Percentiles rank a stretch among this genome's conserved stretches.
These are phyloP conservation scores for Vipera ursinii DNA, from an alignment of 2,797 vertebrate species.

Conservation along the genomic window DNA sequence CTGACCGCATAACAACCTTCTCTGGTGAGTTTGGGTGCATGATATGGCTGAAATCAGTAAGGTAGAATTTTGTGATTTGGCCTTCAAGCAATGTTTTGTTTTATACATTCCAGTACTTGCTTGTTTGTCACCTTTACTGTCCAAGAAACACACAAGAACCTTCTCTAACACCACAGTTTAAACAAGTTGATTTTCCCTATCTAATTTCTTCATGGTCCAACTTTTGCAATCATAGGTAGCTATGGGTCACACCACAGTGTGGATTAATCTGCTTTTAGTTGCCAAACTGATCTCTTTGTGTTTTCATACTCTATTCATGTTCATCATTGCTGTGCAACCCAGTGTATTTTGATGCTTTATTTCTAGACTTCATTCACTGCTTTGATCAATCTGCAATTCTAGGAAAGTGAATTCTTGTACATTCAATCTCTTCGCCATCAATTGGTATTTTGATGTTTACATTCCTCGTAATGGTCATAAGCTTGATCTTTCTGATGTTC, in stretches of 20 bases:
- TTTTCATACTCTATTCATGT: not conserved
- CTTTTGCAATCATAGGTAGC: not conserved
- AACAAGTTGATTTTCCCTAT: not conserved
- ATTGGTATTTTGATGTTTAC: not conserved
- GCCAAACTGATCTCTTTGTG: not conserved
- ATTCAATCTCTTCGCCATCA: not conserved
- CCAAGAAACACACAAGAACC: not conserved
- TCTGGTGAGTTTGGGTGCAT: not conserved
- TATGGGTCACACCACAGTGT: not conserved
- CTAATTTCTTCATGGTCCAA: not conserved
- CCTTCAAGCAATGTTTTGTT: not conserved
- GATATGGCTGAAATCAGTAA: not conserved
- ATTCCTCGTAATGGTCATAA: not conserved
- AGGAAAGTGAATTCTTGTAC: not conserved
- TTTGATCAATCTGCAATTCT: not conserved
- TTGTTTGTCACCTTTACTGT: not conserved
- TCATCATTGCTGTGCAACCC: not conserved
- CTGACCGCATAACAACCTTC: not conserved
- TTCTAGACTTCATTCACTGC: not conserved
- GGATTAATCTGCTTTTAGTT: not conserved
- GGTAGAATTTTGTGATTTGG: not conserved
- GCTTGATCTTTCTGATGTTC: not conserved
- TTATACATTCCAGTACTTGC: not conserved
- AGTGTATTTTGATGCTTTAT: not conserved
- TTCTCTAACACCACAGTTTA: not conserved